Percentiles rank a stretch among this genome's conserved stretches.
Evolutionary conservation across 1,140 invertebrate genomes (phyloP).

Genomic region (Homalodisca vitripennis): DNA sequence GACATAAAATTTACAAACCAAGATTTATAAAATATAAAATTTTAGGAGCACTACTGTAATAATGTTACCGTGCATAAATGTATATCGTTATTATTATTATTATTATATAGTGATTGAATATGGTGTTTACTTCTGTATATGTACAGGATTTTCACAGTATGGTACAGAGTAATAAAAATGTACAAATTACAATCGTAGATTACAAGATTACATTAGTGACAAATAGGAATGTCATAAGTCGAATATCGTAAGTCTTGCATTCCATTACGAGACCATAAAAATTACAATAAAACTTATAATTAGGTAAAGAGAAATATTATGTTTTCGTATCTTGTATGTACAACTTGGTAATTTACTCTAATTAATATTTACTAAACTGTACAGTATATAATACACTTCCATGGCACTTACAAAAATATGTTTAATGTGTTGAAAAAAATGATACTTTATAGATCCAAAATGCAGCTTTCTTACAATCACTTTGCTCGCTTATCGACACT

Average conservation of each 20-base stretch:
- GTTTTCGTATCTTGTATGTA: neutral
- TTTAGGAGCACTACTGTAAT: neutral
- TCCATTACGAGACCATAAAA: neutral
- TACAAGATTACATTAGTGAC: constrained; percentile 1
- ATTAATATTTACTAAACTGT: constrained; percentile 10
- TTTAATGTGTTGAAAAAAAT: neutral
- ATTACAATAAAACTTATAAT: neutral
- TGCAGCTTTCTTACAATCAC: neutral
- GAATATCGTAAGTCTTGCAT: neutral
- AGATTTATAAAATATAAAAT: neutral
- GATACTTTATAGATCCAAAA: neutral
- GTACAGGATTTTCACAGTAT: neutral
- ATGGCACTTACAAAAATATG: constrained; percentile 26
- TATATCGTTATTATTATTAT: neutral
- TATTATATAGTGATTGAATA: neutral
- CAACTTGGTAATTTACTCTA: neutral
- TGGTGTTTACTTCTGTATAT: constrained; percentile 13
- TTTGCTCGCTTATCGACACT: neutral
- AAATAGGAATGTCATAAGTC: constrained; percentile 5
- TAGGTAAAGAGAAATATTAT: neutral
- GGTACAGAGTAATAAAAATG: neutral
- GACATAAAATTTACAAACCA: neutral
- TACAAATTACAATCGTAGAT: constrained; percentile 4
- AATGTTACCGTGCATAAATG: too few species aligned
- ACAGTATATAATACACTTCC: constrained; percentile 20